phyloP scores from a whole-genome alignment of 2,113 vertebrate genomes.

The Gobius niger region DNA sequence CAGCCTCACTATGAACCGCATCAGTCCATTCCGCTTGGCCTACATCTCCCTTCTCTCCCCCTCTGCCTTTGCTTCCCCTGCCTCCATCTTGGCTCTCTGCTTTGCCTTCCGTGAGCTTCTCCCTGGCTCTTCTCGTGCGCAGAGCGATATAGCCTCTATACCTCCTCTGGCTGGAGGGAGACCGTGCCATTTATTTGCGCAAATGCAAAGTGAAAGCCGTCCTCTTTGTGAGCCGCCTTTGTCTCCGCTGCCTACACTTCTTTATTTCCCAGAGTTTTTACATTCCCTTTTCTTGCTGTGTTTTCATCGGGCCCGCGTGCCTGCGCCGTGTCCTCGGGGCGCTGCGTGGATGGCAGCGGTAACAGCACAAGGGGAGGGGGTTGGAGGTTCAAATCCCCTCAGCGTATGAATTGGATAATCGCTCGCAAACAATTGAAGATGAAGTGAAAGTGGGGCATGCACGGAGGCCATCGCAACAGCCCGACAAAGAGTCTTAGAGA shows the following conservation, averaged over 20 bases:
- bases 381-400: slow-evolving; percentile 33
- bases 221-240: slow-evolving; percentile 56
- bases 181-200: slow-evolving; percentile 70
- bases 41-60: slow-evolving; percentile 35
- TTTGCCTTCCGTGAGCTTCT: slow-evolving; percentile 49
- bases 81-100: slow-evolving; percentile 37
- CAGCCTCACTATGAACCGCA: background rate
- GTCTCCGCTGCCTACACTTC: slow-evolving; percentile 56
- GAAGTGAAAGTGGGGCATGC: slow-evolving; percentile 11
- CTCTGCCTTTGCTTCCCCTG: slow-evolving; percentile 8
- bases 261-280: slow-evolving; percentile 30
- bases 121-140: slow-evolving; percentile 59
- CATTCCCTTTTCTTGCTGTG: slow-evolving; percentile 34
- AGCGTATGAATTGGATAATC: slow-evolving; percentile 19
- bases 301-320: slow-evolving; percentile 50
- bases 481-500: background rate
- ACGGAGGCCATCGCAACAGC: background rate
- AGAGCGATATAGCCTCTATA: slow-evolving; percentile 33
- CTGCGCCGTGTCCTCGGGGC: slow-evolving; percentile 50
- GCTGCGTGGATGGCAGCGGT: slow-evolving; percentile 31
- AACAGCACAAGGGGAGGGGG: slow-evolving; percentile 37
- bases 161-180: slow-evolving; percentile 59
- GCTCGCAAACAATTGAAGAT: slow-evolving; percentile 9
- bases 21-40: slow-evolving; percentile 31
- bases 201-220: slow-evolving; percentile 56